Base-by-base conservation (phyloP, 2,113 vertebrate species). In the Meriones unguiculatus region DNA sequence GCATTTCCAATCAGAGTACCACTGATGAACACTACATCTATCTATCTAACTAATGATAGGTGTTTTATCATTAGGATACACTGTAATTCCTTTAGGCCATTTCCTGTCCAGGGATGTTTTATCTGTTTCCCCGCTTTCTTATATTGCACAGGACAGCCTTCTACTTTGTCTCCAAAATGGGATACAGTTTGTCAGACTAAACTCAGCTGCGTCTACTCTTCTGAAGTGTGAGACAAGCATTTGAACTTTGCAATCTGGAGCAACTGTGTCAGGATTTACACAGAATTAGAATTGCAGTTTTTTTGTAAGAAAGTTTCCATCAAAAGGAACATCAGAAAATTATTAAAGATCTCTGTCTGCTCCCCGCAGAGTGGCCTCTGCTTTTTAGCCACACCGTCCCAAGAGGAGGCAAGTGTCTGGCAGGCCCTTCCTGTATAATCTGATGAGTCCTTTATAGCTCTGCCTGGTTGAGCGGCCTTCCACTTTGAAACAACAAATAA, bases 401-500 rank as follows among this genome's bases (percentile, higher is more conserved):
- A 1, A 8, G 18, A 52, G 25, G 32, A 28, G 8, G 46, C 38
- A 46, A 2, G 0, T 59, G 87, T 17, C 64, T 54, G 41, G 28
- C 88, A 92, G 52, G 81, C 54, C 35, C n/a, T n/a, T 84, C 54
- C 75, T n/a, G 2, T 52, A 35, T 76, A 28, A 67, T 85, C 30
- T 20, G 14, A 87, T 54, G 62, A 69, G 38, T 38, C 73, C 86
- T 25, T 67, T n/a, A 38, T 50, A 95, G 11, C 41, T 0, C 30
- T 69, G 30, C 7, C 30, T 85, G 70, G 85, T 84, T 85, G 28
- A 54, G 18, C 17, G 81, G 41, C 2, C 88, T 90, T 96, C 70
- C 90, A 18, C 72, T 89, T 64, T 82, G 50, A 85, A 90, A 92
- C 35, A 75, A 32, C 59, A 85, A 91, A 89, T 70, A 91, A 93